phyloP scores from a whole-genome alignment of 2,888 invertebrate genomes.

The Amphipoea lucens region DNA sequence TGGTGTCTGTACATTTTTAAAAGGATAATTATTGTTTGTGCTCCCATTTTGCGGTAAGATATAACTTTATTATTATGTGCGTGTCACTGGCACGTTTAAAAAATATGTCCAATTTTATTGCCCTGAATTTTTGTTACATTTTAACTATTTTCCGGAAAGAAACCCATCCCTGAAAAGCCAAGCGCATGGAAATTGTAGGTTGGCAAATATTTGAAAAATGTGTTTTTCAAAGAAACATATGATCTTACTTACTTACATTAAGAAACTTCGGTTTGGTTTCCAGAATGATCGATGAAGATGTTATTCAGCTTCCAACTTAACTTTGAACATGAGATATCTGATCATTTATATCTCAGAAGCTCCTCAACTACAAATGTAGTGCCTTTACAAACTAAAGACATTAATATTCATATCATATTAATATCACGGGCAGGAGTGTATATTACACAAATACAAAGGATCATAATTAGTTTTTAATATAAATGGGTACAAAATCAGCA shows the following conservation, averaged over 20 bases:
- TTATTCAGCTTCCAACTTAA: constrained; percentile 33
- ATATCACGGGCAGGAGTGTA: not conserved
- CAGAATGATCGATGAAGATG: constrained; percentile 51
- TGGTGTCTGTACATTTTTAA: not conserved
- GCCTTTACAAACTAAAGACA: constrained; percentile 26
- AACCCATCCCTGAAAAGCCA: not conserved
- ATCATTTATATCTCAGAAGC: constrained; percentile 43
- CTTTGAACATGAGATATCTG: constrained; percentile 32
- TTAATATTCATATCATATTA: constrained; percentile 10
- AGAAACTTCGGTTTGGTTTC: constrained; percentile 37
- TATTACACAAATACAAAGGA: not conserved
- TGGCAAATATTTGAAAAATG: not conserved
- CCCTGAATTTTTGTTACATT: not conserved
- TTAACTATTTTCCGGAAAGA: not conserved
- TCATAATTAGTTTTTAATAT: not conserved
- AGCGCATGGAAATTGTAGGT: not conserved
- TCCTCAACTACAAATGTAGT: constrained; percentile 30
- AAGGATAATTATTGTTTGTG: not conserved
- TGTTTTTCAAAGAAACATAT: not conserved
- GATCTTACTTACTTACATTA: constrained; percentile 10
- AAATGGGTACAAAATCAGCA: not conserved
- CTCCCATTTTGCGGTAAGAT: not conserved
- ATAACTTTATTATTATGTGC: not conserved
- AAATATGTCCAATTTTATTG: not conserved
- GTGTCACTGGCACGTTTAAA: no score